These are phyloP conservation scores for Gymnosoma rotundatum DNA, from an alignment of 2,888 invertebrate species.

Conservation along the genomic window DNA sequence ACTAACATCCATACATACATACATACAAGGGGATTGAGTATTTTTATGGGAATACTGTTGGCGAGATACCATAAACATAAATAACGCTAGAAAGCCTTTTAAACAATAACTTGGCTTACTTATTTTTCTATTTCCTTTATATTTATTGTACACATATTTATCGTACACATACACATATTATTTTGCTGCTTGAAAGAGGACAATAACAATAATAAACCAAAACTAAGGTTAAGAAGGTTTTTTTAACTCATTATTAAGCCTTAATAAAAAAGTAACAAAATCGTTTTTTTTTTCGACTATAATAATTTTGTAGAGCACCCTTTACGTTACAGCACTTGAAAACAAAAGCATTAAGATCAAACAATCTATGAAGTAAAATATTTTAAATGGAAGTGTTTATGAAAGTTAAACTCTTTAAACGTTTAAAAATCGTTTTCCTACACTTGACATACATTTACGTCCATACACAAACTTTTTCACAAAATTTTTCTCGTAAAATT, in stretches of 20 bases:
- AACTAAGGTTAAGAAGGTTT: background rate
- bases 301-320: no score
- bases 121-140: background rate
- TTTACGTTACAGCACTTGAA: background rate
- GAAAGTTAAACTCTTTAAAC: background rate
- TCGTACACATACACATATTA: background rate
- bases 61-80: slow-evolving; percentile 51
- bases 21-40: slow-evolving; percentile 3
- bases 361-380: slow-evolving; percentile 40
- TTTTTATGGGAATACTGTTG: slow-evolving; percentile 28
- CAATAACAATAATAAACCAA: slow-evolving; percentile 21
- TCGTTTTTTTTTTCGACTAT: no score
- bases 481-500: slow-evolving; percentile 29
- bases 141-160: background rate
- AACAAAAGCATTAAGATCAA: slow-evolving; percentile 50
- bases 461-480: slow-evolving; percentile 14
- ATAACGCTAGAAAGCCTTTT: slow-evolving; percentile 47
- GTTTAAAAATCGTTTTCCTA: slow-evolving; percentile 48
- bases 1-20: background rate
- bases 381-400: background rate
- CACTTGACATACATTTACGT: slow-evolving; percentile 47
- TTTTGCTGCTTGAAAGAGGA: slow-evolving; percentile 45
- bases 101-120: slow-evolving; percentile 49
- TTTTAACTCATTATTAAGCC: slow-evolving; percentile 30
- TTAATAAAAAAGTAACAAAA: slow-evolving; percentile 32